Evolutionary conservation across 2,888 invertebrate genomes (phyloP).

Genomic region (Scelioninae gen. 1): DNA sequence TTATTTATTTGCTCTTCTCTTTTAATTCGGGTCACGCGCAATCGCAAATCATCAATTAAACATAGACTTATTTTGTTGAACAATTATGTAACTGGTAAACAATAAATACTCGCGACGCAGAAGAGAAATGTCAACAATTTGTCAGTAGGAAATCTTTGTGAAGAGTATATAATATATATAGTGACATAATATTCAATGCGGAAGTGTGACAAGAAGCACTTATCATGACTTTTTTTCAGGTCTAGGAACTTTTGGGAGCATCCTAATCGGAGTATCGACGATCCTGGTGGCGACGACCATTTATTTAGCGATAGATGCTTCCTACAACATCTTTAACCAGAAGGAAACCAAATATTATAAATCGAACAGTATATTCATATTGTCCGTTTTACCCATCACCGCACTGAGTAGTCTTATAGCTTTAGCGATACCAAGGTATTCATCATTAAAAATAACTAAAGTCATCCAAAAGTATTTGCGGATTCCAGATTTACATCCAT

Average conservation of each 20-base stretch:
- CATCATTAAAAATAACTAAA: constrained; percentile 27
- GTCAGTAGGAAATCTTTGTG: not conserved
- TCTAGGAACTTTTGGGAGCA: constrained; percentile 78
- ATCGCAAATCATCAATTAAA: constrained; percentile 54
- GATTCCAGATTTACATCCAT: no score
- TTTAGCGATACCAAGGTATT: constrained; percentile 81
- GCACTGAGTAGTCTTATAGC: constrained; percentile 80
- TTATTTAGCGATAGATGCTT: constrained; percentile 78
- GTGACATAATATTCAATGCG: not conserved
- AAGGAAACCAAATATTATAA: constrained; percentile 78
- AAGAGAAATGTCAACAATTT: constrained; percentile 12
- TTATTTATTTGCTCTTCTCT: constrained; percentile 30
- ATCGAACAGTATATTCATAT: constrained; percentile 76
- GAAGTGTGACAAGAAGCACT: not conserved
- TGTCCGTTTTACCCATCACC: constrained; percentile 80
- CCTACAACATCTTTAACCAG: constrained; percentile 77
- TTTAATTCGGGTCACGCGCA: constrained; percentile 38
- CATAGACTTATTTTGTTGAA: constrained; percentile 16
- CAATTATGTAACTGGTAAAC: constrained; percentile 25
- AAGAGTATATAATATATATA: constrained; percentile 1
- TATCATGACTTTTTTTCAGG: constrained; percentile 72
- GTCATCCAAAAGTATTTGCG: not conserved
- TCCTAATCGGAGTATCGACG: constrained; percentile 77
- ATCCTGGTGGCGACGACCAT: constrained; percentile 77
- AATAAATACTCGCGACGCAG: not conserved